A percentile compares a stretch with the other conserved stretches of the same genome.
These are phyloP conservation scores for Schrankia costaestrigalis DNA, from an alignment of 2,888 invertebrate species.

Conservation along the genomic window DNA sequence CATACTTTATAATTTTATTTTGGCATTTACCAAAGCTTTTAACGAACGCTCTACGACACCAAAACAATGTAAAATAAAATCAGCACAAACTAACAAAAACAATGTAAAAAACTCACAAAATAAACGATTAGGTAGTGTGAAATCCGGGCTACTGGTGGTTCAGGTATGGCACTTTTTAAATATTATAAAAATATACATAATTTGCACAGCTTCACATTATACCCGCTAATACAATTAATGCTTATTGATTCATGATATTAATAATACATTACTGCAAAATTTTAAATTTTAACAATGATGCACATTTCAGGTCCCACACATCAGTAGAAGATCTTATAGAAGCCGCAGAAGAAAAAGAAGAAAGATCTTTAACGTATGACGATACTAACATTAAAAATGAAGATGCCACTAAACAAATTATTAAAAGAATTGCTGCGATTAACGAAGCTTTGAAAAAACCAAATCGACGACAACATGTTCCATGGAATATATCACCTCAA, in stretches of 20 bases:
- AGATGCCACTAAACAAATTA: conserved; percentile 61
- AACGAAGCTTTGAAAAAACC: conserved; percentile 71
- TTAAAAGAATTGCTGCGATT: conserved; percentile 78
- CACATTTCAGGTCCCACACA: conserved; percentile 46
- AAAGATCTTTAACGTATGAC: conserved; percentile 46
- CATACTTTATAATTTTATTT: background rate
- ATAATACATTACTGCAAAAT: conserved; percentile 5
- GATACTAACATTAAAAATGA: conserved; percentile 35
- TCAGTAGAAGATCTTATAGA: conserved; percentile 22
- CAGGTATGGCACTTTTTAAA: conserved; percentile 63
- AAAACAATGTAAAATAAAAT: conserved; percentile 25
- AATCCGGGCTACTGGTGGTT: conserved; percentile 43
- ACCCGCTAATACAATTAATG: conserved; percentile 35
- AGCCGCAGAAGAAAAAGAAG: conserved; percentile 20
- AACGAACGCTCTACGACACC: conserved; percentile 15
- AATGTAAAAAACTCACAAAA: conserved; percentile 28
- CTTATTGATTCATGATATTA: conserved; percentile 36
- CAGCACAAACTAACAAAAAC: conserved; percentile 52
- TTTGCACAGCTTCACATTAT: conserved; percentile 40
- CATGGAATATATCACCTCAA: conserved; percentile 46
- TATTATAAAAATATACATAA: conserved; percentile 38
- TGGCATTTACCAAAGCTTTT: conserved; percentile 17
- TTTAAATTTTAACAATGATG: conserved; percentile 3
- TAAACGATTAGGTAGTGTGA: conserved; percentile 34
- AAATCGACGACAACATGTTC: conserved; percentile 43